Base-by-base conservation (phyloP, 1,140 invertebrate genomes). In the Drosophila suzukii region DNA sequence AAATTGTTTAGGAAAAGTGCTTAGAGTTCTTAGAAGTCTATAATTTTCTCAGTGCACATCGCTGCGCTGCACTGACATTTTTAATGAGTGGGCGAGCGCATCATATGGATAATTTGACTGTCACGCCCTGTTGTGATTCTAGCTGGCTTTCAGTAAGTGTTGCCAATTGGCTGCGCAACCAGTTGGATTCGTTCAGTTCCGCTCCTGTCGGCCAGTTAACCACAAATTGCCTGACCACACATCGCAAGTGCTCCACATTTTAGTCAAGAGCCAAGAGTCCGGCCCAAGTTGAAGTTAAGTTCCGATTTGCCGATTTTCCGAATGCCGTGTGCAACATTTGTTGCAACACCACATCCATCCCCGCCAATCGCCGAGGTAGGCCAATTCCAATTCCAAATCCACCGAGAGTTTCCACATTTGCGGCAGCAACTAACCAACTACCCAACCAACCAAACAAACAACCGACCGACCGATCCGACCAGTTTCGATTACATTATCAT, bases 401-500 rank as follows among this genome's bases (percentile, higher is more conserved):
- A 65, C 46, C 63, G 43, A 65, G 41, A 46, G 67, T 86, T 88
- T 75, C 84, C 84, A 88, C 84, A 88, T 82, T 70, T 77, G 51
- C 57, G 53, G 63, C 56, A 67, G 46, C 56, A 65, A 61, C 54
- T 10, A 34, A 2, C 27, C 53, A 20, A 24, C 8, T 20, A 15
- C 20, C 43, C 20, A 24, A 1, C 44, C 17, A 5, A 44, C 43
- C 15, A 46, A 24, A 0, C 44, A 7, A 30, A 15, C n/a, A 1
- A 43, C 41, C 15, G 3, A 24, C 27, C 50, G n/a, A 57, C 53
- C 75, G 72, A 79, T 80, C 68, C 85, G 81, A 89, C 85, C 86
- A 85, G 81, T 86, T 82, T 91, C 86, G 82, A 88, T 90, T 91
- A 90, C 86, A 88, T 86, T 86, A 81, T 77, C 81, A 82, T 78